Conservation (phyloP, 2,113 vertebrate species). For the Turnix velox region DNA sequence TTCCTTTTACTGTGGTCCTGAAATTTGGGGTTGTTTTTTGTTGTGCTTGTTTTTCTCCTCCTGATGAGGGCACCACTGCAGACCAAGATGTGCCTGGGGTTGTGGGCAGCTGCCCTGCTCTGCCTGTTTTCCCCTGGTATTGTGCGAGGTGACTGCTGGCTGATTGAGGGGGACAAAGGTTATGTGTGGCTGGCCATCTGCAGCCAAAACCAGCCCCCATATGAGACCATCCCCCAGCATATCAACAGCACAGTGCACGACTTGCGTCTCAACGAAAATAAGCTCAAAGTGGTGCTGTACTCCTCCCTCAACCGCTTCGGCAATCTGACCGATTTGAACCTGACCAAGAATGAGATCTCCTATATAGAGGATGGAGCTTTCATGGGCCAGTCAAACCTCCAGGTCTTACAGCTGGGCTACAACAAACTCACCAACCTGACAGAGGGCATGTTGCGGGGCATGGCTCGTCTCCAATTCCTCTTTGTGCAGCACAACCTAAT, state of each 20-base stretch:
- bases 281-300: conserved; percentile 93
- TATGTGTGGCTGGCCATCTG: conserved; percentile 99
- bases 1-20: not conserved
- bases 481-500: conserved; percentile 97
- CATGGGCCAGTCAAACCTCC: conserved; percentile 91
- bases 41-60: not conserved
- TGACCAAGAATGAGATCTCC: conserved; percentile 97
- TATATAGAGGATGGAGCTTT: conserved; percentile 98
- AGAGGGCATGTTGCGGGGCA: conserved; percentile 92
- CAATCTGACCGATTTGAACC: conserved; percentile 96
- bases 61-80: conserved; percentile 18
- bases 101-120: conserved; percentile 70
- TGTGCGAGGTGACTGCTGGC: conserved; percentile 91
- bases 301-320: conserved; percentile 94
- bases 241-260: conserved; percentile 99
- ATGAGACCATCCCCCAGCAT: conserved; percentile 96
- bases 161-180: conserved; percentile 97
- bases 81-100: conserved; percentile 75
- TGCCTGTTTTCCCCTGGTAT: conserved; percentile 73
- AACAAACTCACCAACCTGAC: conserved; percentile 95
- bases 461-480: conserved; percentile 93
- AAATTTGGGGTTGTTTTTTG: not conserved
- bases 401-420: conserved; percentile 95
- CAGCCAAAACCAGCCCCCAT: conserved; percentile 98
- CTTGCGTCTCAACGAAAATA: conserved; percentile 95